Evolutionary conservation across 2,888 invertebrate species (phyloP).

Genomic region (Geotrupes spiniger): DNA sequence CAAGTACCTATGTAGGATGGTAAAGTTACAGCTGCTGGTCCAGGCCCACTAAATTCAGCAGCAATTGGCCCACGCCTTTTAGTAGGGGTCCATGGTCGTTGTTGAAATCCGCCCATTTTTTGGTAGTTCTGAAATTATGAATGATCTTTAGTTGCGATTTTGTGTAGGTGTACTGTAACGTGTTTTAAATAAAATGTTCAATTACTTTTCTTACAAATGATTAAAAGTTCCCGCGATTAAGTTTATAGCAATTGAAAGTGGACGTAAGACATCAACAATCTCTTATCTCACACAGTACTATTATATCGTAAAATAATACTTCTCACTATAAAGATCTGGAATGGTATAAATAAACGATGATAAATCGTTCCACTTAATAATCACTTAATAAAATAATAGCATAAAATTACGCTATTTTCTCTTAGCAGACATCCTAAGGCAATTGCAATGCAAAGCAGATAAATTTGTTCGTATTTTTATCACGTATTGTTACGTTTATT

Average conservation of each 20-base stretch:
- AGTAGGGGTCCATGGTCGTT: conserved; percentile 88
- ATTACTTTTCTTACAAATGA: background rate
- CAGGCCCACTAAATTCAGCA: conserved; percentile 82
- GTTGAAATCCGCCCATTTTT: conserved; percentile 70
- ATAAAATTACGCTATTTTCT: no score
- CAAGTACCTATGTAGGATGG: conserved; percentile 73
- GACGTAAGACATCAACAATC: no score
- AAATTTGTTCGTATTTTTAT: no score
- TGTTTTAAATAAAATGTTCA: background rate
- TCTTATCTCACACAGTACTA: no score
- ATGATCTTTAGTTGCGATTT: background rate
- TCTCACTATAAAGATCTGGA: no score
- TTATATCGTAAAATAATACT: no score
- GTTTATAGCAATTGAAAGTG: background rate
- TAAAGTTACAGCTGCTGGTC: conserved; percentile 81
- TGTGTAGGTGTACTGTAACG: background rate
- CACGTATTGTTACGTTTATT: no score
- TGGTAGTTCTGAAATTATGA: background rate
- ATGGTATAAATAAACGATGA: no score
- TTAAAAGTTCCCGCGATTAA: background rate
- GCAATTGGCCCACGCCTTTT: conserved; percentile 85
- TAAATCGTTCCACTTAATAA: no score
- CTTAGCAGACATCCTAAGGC: no score
- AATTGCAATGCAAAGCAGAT: no score
- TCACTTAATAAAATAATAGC: no score